These are phyloP conservation scores for Hyposoter dolosus DNA, from an alignment of 2,888 invertebrate species.

Conservation along the genomic window DNA sequence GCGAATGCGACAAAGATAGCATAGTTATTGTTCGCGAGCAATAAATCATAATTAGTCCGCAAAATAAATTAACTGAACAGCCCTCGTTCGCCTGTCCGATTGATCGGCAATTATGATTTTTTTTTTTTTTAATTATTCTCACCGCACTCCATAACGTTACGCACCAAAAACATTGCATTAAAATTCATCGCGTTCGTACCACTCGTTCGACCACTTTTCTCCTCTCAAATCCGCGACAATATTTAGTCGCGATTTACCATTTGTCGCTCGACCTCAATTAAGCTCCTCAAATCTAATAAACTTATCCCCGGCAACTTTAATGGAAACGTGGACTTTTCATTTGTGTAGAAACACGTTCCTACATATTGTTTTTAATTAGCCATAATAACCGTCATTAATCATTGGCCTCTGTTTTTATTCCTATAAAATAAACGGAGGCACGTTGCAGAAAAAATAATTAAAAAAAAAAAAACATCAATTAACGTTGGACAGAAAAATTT, in stretches of 20 bases:
- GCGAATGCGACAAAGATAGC: neutral
- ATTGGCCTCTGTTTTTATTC: neutral
- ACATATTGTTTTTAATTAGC: neutral
- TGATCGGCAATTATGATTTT: neutral
- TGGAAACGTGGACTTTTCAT: neutral
- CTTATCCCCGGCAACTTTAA: neutral
- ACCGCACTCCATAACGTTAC: neutral
- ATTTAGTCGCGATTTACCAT: neutral
- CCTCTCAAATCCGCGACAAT: neutral
- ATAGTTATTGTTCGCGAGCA: slow-evolving; percentile 28
- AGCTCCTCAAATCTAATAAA: neutral
- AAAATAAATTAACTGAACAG: slow-evolving; percentile 26
- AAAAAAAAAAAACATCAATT: too few relatives aligned
- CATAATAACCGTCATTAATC: neutral
- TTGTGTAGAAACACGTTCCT: neutral
- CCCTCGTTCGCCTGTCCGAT: neutral
- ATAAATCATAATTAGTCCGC: slow-evolving; percentile 49
- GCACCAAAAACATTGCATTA: neutral
- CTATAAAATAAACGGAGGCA: neutral
- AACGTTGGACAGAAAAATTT: too few relatives aligned
- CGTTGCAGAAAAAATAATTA: too few relatives aligned
- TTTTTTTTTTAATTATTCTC: neutral
- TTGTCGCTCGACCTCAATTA: neutral
- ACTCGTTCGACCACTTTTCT: neutral
- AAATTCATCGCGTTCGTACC: neutral